Percentiles rank a stretch among this genome's conserved stretches.
These are phyloP conservation scores for Diogma glabrata DNA, from an alignment of 2,888 invertebrate genomes.

Conservation along the genomic window DNA sequence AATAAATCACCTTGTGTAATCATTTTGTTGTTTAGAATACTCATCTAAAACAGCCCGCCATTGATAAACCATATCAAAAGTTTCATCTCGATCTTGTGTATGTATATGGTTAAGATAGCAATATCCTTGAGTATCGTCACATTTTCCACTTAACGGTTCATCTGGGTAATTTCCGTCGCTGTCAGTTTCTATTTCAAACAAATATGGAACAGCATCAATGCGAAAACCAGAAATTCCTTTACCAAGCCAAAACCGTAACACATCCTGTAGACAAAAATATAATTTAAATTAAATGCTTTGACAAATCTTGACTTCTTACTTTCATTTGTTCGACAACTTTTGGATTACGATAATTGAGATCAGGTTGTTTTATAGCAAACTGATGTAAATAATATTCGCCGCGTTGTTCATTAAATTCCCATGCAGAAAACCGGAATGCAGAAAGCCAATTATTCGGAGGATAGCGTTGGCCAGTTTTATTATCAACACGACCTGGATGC, in stretches of 20 bases:
- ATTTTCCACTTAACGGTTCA: slow-evolving; percentile 41
- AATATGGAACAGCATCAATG: slow-evolving; percentile 54
- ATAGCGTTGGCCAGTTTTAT: slow-evolving; percentile 17
- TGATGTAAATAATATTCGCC: slow-evolving; percentile 54
- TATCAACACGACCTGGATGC: slow-evolving; percentile 28
- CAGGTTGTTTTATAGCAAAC: slow-evolving; percentile 47
- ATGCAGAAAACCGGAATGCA: slow-evolving; percentile 40
- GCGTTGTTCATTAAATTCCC: slow-evolving; percentile 51
- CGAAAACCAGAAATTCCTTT: slow-evolving; percentile 79
- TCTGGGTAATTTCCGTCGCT: slow-evolving; percentile 44
- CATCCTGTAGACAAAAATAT: slow-evolving; percentile 30
- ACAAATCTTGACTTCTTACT: background rate
- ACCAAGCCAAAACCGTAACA: slow-evolving; percentile 66
- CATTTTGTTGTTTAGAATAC: slow-evolving; percentile 31
- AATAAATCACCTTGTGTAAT: slow-evolving; percentile 37
- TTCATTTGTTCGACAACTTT: slow-evolving; percentile 40
- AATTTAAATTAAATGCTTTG: background rate
- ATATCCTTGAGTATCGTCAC: slow-evolving; percentile 39
- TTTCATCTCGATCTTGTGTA: slow-evolving; percentile 47
- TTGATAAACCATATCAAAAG: slow-evolving; percentile 51
- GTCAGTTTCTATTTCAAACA: slow-evolving; percentile 31
- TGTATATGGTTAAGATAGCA: slow-evolving; percentile 47
- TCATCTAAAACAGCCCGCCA: slow-evolving; percentile 53
- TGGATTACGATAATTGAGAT: slow-evolving; percentile 48
- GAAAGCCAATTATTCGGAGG: slow-evolving; percentile 37